Conservation (phyloP, 2,113 vertebrate species). For the Tachuris rubrigastra region DNA sequence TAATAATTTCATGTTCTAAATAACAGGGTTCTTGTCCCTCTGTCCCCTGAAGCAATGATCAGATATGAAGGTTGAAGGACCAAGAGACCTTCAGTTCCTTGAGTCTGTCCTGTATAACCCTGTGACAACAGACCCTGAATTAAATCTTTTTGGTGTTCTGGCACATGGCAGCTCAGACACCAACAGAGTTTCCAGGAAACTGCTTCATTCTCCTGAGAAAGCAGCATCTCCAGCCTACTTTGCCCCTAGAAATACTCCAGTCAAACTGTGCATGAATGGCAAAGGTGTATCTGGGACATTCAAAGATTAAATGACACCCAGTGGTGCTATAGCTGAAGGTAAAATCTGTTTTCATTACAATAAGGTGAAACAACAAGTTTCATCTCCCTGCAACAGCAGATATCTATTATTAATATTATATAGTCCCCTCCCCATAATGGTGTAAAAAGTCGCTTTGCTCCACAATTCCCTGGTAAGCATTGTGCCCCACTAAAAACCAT, state of each 20-base stretch:
- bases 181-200: not conserved
- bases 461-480: not conserved
- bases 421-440: not conserved
- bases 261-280: not conserved
- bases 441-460: not conserved
- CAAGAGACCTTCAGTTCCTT: not conserved
- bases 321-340: not conserved
- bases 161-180: not conserved
- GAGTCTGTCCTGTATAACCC: not conserved
- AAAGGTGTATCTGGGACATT: not conserved
- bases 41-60: not conserved
- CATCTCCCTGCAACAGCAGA: not conserved
- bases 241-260: not conserved
- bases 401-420: not conserved
- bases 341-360: not conserved
- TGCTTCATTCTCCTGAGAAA: not conserved
- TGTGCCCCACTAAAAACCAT: not conserved
- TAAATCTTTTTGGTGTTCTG: not conserved
- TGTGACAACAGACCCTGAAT: not conserved
- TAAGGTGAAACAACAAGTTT: not conserved
- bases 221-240: not conserved
- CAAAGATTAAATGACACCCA: not conserved
- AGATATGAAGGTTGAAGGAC: not conserved
- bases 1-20: not conserved
- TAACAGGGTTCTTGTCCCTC: not conserved